Percentiles rank a stretch among this genome's conserved stretches.
Conservation (phyloP, 64 coral and sea anemone species). For the Acropora tenuis region DNA sequence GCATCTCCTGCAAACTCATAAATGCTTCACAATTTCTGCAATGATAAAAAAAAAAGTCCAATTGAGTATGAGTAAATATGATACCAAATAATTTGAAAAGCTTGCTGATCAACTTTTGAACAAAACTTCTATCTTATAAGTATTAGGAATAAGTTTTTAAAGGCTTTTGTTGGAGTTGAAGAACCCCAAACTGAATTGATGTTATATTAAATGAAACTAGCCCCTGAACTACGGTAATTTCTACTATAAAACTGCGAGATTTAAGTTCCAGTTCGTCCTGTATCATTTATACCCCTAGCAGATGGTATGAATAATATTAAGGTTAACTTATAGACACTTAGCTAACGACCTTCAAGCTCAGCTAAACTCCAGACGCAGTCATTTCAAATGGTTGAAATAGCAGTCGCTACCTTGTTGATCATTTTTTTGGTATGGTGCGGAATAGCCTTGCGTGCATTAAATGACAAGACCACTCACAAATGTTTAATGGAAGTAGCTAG, state of each 20-base stretch:
- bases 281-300: neutral
- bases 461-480: slow-evolving; percentile 2
- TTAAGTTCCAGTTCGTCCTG: slow-evolving; percentile 16
- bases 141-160: neutral
- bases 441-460: slow-evolving; percentile 11
- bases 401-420: too few relatives aligned
- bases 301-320: neutral
- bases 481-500: too few relatives aligned
- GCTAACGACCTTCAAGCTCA: neutral
- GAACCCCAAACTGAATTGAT: too few relatives aligned
- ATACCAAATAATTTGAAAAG: neutral
- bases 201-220: too few relatives aligned
- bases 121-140: neutral
- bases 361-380: too few relatives aligned
- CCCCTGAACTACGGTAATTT: neutral
- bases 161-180: neutral
- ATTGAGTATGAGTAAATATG: neutral
- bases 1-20: too few relatives aligned
- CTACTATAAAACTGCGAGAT: neutral
- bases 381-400: too few relatives aligned
- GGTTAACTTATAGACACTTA: slow-evolving; percentile 3
- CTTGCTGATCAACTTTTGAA: neutral
- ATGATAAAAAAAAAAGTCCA: slow-evolving; percentile 2
- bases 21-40: too few relatives aligned
- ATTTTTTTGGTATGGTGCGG: neutral